phyloP scores from a whole-genome alignment of 2,797 vertebrate genomes.

The Neosilurus mollespiculum region DNA sequence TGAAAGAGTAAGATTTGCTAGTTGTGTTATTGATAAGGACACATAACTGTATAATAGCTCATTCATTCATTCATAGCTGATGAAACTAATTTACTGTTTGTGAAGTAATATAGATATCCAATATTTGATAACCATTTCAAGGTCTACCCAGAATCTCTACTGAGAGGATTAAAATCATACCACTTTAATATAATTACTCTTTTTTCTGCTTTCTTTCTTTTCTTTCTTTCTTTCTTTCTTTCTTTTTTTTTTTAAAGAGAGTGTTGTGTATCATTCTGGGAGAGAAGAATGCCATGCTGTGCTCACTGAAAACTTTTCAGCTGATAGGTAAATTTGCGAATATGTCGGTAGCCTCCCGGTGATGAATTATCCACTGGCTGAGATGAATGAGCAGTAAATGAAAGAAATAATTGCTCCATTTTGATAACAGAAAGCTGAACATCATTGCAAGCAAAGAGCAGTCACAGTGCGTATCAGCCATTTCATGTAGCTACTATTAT shows the following conservation, averaged over 20 bases:
- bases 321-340: background rate
- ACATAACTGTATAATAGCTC: background rate
- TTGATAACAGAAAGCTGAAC: constrained; percentile 17
- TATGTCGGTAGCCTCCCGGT: background rate
- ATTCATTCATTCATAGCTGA: too few species aligned
- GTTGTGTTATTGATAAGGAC: background rate
- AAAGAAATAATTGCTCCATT: constrained; percentile 6
- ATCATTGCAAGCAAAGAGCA: constrained; percentile 1
- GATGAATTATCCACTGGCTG: constrained; percentile 1
- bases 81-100: background rate
- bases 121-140: background rate
- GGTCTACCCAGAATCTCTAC: background rate
- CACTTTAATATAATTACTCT: background rate
- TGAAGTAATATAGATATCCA: background rate
- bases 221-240: background rate
- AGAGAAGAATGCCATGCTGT: background rate
- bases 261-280: background rate
- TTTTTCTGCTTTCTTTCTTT: background rate
- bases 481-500: constrained; percentile 3
- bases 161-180: background rate
- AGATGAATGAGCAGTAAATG: constrained; percentile 20
- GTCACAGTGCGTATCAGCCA: background rate
- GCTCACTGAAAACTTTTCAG: background rate
- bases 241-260: background rate
- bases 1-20: background rate